A percentile compares a stretch with the other conserved stretches of the same genome.
Evolutionary conservation across 1,140 invertebrate species (phyloP).

Genomic region (Bombus superbus): DNA sequence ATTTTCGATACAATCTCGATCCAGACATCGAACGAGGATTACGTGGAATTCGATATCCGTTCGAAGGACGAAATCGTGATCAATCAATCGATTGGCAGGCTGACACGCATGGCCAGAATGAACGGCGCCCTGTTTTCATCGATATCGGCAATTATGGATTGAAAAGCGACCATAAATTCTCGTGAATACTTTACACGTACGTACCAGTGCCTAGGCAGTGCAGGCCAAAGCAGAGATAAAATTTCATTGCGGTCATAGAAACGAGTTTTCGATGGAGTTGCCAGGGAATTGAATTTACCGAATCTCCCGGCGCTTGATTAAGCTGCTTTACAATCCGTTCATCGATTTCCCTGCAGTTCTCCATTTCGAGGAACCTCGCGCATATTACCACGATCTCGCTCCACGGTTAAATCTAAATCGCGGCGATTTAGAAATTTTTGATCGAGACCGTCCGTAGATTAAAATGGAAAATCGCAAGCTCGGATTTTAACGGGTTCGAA

Average conservation of each 20-base stretch:
- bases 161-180: conserved; percentile 66
- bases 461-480: not conserved
- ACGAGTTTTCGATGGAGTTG: conserved; percentile 34
- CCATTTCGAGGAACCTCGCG: not conserved
- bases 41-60: not conserved
- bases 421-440: not conserved
- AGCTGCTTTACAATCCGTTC: conserved; percentile 41
- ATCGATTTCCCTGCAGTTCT: conserved; percentile 17
- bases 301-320: conserved; percentile 62
- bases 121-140: conserved; percentile 53
- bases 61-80: conserved; percentile 5
- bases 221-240: conserved; percentile 9
- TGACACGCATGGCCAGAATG: conserved; percentile 33
- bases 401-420: not conserved
- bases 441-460: not conserved
- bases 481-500: not conserved
- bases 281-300: conserved; percentile 62
- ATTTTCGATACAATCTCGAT: not conserved
- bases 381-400: not conserved
- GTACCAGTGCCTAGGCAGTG: not conserved
- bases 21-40: not conserved
- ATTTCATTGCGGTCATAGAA: conserved; percentile 55
- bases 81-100: conserved; percentile 45
- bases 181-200: conserved; percentile 65
- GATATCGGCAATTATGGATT: conserved; percentile 58